A percentile compares a stretch with the other conserved stretches of the same genome.
Evolutionary conservation across 2,113 vertebrate species (phyloP).

Genomic region (Poeciliopsis prolifica): DNA sequence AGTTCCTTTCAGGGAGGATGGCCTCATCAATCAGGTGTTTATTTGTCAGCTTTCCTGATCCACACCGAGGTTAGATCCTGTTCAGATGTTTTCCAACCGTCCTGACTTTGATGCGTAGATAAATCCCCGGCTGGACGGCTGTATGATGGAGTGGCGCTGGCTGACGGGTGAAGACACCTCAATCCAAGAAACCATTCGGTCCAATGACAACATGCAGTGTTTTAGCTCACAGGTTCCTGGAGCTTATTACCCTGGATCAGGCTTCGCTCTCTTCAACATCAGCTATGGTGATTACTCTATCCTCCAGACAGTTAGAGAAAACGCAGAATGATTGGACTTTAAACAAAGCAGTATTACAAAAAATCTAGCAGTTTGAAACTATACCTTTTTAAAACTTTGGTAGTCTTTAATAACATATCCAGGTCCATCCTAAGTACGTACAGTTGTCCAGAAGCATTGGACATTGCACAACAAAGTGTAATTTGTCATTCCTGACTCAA

Average conservation of each 20-base stretch:
- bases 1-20: constrained; percentile 87
- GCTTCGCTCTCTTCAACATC: constrained; percentile 88
- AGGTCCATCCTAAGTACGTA: neutral
- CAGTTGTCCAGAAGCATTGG: neutral
- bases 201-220: constrained; percentile 92
- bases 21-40: constrained; percentile 86
- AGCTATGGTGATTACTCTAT: constrained; percentile 77
- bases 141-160: constrained; percentile 94
- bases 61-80: neutral
- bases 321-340: neutral
- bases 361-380: neutral
- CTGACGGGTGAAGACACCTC: constrained; percentile 89
- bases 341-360: neutral
- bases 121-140: constrained; percentile 93
- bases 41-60: constrained; percentile 16
- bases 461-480: too few relatives aligned
- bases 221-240: constrained; percentile 84
- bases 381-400: neutral
- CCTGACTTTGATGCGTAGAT: constrained; percentile 74
- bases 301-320: neutral
- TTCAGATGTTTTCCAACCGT: constrained; percentile 2
- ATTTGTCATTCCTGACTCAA: constrained; percentile 20
- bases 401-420: neutral
- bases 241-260: constrained; percentile 88
- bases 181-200: constrained; percentile 88